These are phyloP conservation scores for Silurus asotus DNA, from an alignment of 2,113 vertebrate species.

Conservation along the genomic window DNA sequence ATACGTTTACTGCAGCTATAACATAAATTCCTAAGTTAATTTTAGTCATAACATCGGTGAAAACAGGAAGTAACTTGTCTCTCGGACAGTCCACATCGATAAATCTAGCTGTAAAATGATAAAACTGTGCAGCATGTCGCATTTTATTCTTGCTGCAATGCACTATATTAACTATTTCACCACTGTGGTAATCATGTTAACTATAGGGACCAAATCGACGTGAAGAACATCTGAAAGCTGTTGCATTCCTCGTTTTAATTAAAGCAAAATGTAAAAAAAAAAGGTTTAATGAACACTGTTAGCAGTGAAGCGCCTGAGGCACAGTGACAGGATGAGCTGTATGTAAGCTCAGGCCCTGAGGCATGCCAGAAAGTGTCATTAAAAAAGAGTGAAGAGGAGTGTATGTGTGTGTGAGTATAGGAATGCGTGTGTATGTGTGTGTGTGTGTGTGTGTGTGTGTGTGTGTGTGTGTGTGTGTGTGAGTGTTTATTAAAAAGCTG, in stretches of 20 bases:
- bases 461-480: neutral
- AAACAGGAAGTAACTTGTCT: too few species aligned
- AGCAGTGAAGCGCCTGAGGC: neutral
- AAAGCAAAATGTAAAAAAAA: too few species aligned
- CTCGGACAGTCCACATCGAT: too few species aligned
- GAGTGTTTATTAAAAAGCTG: conserved; percentile 25
- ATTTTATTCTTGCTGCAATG: neutral
- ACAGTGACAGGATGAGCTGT: neutral
- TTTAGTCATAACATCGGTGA: too few species aligned
- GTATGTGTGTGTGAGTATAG: conserved; percentile 21
- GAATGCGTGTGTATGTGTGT: neutral
- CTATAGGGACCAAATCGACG: neutral
- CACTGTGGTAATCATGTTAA: neutral
- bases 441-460: conserved; percentile 10
- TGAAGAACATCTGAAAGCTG: neutral
- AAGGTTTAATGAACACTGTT: neutral
- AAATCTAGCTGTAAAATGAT: too few species aligned
- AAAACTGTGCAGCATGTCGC: neutral
- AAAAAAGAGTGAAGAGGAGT: conserved; percentile 1
- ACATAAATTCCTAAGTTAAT: too few species aligned
- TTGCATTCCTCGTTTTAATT: neutral
- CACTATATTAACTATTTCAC: too few species aligned
- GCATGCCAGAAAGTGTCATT: conserved; percentile 7
- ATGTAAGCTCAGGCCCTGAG: too few species aligned
- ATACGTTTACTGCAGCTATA: too few species aligned